Conservation (phyloP, 2,888 invertebrate genomes). For the Rhagophthalmus giganteus region DNA sequence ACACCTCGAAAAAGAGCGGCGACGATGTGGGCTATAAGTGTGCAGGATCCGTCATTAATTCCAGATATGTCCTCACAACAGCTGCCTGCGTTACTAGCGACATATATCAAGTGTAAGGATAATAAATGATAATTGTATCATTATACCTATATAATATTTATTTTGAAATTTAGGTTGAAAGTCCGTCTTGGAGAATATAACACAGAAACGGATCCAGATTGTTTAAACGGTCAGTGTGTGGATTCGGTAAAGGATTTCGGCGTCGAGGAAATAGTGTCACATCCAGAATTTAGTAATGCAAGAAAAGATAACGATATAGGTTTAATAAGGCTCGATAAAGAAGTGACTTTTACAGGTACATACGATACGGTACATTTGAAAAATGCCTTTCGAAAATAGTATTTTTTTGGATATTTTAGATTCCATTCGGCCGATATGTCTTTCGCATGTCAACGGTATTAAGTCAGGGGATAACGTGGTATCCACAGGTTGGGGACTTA, state of each 20-base stretch:
- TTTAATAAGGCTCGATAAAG: neutral
- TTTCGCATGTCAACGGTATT: neutral
- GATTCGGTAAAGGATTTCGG: neutral
- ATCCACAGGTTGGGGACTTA: constrained; percentile 8
- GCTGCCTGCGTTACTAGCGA: neutral
- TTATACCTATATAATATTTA: neutral
- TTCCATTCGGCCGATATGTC: constrained; percentile 4
- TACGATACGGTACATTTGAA: too few relatives aligned
- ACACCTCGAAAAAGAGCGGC: neutral
- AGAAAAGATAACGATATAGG: neutral
- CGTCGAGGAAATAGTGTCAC: neutral
- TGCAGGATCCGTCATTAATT: neutral
- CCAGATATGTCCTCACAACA: neutral
- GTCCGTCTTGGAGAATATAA: neutral
- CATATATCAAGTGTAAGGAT: neutral
- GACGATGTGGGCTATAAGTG: neutral
- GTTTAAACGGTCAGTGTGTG: neutral
- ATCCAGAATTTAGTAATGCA: neutral
- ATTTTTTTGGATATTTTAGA: too few relatives aligned
- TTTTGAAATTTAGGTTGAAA: neutral
- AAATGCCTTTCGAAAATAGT: too few relatives aligned
- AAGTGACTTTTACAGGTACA: neutral
- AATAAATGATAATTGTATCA: neutral
- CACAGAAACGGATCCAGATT: neutral
- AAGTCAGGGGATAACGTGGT: constrained; percentile 1